These are phyloP conservation scores for Pseudomyrmex cubaensis DNA, from an alignment of 1,140 invertebrate genomes.

Conservation along the genomic window DNA sequence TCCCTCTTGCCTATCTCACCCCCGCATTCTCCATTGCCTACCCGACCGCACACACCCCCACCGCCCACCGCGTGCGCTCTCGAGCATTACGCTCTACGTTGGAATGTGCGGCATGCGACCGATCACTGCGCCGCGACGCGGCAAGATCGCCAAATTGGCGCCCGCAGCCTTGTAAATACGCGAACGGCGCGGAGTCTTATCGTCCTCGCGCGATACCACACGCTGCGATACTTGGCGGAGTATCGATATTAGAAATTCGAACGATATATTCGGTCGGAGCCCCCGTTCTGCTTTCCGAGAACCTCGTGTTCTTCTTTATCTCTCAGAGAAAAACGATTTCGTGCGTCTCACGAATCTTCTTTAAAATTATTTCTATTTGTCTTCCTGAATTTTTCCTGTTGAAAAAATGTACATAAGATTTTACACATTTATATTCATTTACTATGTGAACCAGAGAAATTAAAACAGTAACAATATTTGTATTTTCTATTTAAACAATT, in stretches of 20 bases:
- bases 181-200: background rate
- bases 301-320: background rate
- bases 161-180: slow-evolving; percentile 46
- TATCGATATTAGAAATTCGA: slow-evolving; percentile 1
- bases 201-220: background rate
- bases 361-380: too few species aligned
- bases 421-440: too few species aligned
- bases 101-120: slow-evolving; percentile 81
- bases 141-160: slow-evolving; percentile 75
- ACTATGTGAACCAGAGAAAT: too few species aligned
- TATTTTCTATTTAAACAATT: too few species aligned
- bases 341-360: background rate
- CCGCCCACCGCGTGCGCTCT: slow-evolving; percentile 40
- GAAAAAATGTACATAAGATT: too few species aligned
- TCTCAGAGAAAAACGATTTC: background rate
- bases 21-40: slow-evolving; percentile 11
- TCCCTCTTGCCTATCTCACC: background rate
- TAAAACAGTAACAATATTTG: too few species aligned
- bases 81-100: slow-evolving; percentile 73
- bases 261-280: background rate
- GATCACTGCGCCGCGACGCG: slow-evolving; percentile 72
- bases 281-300: slow-evolving; percentile 2
- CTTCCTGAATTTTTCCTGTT: too few species aligned
- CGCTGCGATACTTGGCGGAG: background rate
- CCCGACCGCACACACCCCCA: slow-evolving; percentile 24